Conservation (phyloP, 2,888 invertebrate species). For the Penaeus monodon region DNA sequence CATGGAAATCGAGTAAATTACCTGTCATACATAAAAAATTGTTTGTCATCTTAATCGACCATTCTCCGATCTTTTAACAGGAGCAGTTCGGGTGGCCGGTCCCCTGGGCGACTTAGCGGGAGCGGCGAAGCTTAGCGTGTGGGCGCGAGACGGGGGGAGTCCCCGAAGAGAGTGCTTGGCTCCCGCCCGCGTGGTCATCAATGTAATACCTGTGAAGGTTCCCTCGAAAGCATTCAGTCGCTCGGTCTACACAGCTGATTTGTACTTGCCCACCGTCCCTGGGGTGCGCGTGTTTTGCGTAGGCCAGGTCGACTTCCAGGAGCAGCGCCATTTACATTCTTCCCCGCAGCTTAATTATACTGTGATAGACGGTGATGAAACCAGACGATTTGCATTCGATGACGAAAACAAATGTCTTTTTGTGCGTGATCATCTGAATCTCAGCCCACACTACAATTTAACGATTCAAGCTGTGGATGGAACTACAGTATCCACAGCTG, state of each 20-base stretch:
- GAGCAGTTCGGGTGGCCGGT: slow-evolving; percentile 58
- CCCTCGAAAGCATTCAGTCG: slow-evolving; percentile 86
- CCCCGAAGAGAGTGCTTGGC: slow-evolving; percentile 85
- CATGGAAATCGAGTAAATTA: too few species aligned
- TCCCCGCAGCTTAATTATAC: slow-evolving; percentile 77
- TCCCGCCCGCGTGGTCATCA: slow-evolving; percentile 83
- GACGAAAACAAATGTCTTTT: slow-evolving; percentile 78
- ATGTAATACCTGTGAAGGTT: slow-evolving; percentile 87
- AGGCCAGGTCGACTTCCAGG: slow-evolving; percentile 66
- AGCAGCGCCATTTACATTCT: not conserved
- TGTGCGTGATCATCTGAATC: slow-evolving; percentile 75
- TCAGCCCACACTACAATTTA: slow-evolving; percentile 75
- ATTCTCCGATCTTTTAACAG: slow-evolving; percentile 19
- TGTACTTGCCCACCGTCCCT: slow-evolving; percentile 56
- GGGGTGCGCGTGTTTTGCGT: slow-evolving; percentile 66
- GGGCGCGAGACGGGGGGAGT: slow-evolving; percentile 73
- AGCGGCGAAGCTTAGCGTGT: slow-evolving; percentile 45
- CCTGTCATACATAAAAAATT: not conserved
- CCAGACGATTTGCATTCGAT: slow-evolving; percentile 81
- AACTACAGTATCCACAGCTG: slow-evolving; percentile 80
- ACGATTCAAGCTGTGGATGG: slow-evolving; percentile 88
- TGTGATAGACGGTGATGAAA: slow-evolving; percentile 85
- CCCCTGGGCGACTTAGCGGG: slow-evolving; percentile 54
- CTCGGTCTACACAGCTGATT: slow-evolving; percentile 74
- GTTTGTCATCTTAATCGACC: not conserved